Evolutionary conservation across 2,888 invertebrate species (phyloP), one percentile per base, ranked within the genome.

Genomic region (Dilophus febrilis): DNA sequence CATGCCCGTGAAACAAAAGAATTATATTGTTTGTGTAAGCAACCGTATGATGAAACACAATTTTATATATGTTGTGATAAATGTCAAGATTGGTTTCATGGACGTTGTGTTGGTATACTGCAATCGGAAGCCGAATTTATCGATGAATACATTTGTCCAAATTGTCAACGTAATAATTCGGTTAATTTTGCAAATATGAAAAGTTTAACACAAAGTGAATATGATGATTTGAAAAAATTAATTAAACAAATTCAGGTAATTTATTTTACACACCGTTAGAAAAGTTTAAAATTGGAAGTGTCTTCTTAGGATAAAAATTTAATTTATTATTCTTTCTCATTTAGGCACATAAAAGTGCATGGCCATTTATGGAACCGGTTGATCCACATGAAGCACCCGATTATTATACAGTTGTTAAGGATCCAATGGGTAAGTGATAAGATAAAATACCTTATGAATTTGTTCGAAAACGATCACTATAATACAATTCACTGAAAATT

Each of bases 41-140:
- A 91, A 57, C 94, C 94, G 12, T 97, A 97, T 59, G 94, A 97
- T 64, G 91, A 92, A 65, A 86, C 90, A 55, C 90, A 92, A 63
- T 97, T 97, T 71, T 98, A 97, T 64, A 94, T 98, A 54, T 95
- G 94, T 58, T 98, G 98, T 61, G 98, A 98, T 66, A 79, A 84
- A 46, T 98, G 98, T 63, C 91, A 95, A 62, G 95, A 92, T 64
- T 98, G 98, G 98, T 97, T 94, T 67, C 97, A 97, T 61, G 95
- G 95, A 7, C 74, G 87, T 42, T 97, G 97, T 64, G 95, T 97
- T 34, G 95, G 95, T 30, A 87, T 92, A 53, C 64, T 90, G 37
- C 90, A 88, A 55, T 85, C 86, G 3, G 91, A 91, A 58, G 94
- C 91, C 17, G 88, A 92, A 56, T 83, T 83, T 51, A 88, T 95